Base-by-base conservation (phyloP, 2,113 vertebrate species). In the Plecturocebus donacophilus region DNA sequence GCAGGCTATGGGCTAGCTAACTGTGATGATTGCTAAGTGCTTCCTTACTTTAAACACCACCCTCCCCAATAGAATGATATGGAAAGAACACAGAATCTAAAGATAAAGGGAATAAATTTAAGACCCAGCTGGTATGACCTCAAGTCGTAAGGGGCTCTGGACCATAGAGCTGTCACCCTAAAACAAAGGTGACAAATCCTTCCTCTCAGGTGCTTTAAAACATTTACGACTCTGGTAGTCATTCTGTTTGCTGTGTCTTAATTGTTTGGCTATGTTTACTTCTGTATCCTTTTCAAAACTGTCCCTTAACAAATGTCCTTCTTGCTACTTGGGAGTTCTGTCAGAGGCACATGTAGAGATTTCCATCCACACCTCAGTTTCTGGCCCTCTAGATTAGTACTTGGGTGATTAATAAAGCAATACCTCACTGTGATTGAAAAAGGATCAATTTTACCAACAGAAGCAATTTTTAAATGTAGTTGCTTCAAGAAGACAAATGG, bases 401-500 rank as follows among this genome's bases (percentile, higher is more conserved):
- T 20, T 73, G 52, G 32, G 61, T 87, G 92, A 91, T 70, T 86
- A 79, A 79, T 68, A 27, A 94, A 95, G 25, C 66, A 76, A 64
- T 30, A 66, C n/a, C 87, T 76, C n/a, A 71, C 14, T 90, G 56
- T 76, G 40, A 83, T 5, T 52, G 42, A 38, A 79, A 82, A 93
- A 89, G 45, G 71, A 56, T n/a, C 71, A n/a, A 95, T 71, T 94
- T 92, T 38, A 87, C 56, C 90, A 54, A 92, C 6, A 45, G 17
- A 45, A 86, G 14, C 75, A 58, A 81, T 70, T 56, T 90, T 94
- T 83, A 75, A 97, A 83, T 91, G 30, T 35, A 85, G 16, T 56
- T 87, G 30, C 54, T 61, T 93, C 47, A 89, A 75, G 25, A 90
- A 25, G 49, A 89, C 61, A 97, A 61, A 94, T 83, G 68, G 76